phyloP scores from a whole-genome alignment of 2,888 invertebrate genomes.

The Resseliella maxima region DNA sequence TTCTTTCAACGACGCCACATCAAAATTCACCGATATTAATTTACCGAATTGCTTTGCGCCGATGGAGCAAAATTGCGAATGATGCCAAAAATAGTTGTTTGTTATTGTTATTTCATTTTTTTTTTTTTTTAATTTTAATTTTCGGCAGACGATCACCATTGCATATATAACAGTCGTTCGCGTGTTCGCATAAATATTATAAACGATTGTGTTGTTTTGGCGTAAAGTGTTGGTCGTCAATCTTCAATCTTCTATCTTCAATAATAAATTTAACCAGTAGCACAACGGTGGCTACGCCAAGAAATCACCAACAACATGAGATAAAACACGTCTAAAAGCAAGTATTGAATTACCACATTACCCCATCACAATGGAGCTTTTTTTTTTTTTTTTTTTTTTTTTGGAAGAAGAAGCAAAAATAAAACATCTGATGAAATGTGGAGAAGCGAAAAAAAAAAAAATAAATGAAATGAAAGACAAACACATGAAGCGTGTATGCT shows the following conservation, averaged over 20 bases:
- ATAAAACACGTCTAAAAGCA: constrained; percentile 23
- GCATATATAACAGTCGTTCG: neutral
- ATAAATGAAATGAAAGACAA: neutral
- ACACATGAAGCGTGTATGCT: neutral
- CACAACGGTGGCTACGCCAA: constrained; percentile 4
- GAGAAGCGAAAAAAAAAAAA: neutral
- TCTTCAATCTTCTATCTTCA: neutral
- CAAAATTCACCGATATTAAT: neutral
- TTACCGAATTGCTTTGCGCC: neutral
- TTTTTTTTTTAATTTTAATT: neutral
- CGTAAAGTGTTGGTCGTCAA: neutral
- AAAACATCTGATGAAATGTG: neutral
- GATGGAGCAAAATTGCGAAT: neutral
- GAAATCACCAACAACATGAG: constrained; percentile 3
- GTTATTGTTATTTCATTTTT: too few relatives aligned
- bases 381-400: too few relatives aligned
- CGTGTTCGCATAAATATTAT: constrained; percentile 17
- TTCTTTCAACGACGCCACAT: neutral
- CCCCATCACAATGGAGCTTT: neutral
- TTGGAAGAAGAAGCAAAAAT: neutral
- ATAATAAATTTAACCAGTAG: neutral
- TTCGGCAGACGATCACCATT: neutral
- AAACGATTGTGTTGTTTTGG: neutral
- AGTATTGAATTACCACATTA: neutral
- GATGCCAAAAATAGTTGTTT: neutral